Conservation (phyloP, 2,888 invertebrate genomes). For the Camptogramma bilineatum region DNA sequence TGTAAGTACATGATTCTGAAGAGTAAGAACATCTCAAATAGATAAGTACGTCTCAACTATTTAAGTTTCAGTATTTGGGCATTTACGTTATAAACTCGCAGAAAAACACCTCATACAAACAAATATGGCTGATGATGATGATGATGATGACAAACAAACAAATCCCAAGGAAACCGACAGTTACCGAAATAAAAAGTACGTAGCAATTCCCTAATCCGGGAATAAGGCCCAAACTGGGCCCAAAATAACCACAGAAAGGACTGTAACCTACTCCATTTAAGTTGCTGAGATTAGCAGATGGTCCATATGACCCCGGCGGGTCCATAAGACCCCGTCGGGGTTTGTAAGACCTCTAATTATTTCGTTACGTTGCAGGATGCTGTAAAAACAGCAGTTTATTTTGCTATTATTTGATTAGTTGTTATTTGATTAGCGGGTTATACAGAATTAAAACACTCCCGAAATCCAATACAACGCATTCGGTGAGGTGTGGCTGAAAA, state of each 20-base stretch:
- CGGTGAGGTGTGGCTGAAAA: no score
- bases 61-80: no score
- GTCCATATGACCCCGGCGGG: constrained; percentile 8
- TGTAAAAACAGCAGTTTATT: background rate
- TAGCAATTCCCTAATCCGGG: background rate
- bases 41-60: no score
- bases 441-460: background rate
- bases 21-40: no score
- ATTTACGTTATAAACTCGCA: no score
- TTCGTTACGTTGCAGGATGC: constrained; percentile 1
- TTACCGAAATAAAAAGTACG: background rate
- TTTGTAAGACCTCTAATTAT: constrained; percentile 10
- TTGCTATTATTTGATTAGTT: no score
- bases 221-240: constrained; percentile 4
- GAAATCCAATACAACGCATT: no score
- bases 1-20: no score
- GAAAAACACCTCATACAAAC: no score
- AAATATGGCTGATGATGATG: no score
- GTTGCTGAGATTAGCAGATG: constrained; percentile 22
- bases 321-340: background rate
- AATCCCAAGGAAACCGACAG: background rate
- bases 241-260: constrained; percentile 14
- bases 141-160: no score
- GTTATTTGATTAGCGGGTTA: no score
- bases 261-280: constrained; percentile 15